phyloP scores from a whole-genome alignment of 2,113 vertebrate species.

The Polypterus senegalus region DNA sequence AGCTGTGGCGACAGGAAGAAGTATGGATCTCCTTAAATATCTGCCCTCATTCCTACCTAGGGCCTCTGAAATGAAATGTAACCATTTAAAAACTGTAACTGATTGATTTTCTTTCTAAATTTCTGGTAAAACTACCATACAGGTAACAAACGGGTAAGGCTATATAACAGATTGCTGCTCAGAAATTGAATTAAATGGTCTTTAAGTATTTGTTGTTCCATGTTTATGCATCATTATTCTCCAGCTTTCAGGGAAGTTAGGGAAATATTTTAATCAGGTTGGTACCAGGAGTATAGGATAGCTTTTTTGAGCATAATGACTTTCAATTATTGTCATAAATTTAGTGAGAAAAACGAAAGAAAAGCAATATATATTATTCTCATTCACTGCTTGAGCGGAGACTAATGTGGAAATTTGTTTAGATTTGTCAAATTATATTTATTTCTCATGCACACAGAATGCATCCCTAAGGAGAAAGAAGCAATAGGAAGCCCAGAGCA shows the following conservation, averaged over 20 bases:
- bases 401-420: constrained; percentile 23
- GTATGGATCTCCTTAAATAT: constrained; percentile 45
- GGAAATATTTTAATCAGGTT: constrained; percentile 11
- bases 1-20: constrained; percentile 62
- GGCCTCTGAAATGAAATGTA: constrained; percentile 34
- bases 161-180: constrained; percentile 20
- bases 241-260: constrained; percentile 4
- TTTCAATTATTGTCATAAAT: constrained; percentile 21
- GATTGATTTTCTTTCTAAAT: constrained; percentile 8
- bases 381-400: constrained; percentile 9
- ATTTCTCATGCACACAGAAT: constrained; percentile 22
- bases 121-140: constrained; percentile 8
- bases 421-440: constrained; percentile 26
- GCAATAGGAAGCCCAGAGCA: constrained; percentile 5
- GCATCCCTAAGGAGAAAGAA: constrained; percentile 14
- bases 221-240: constrained; percentile 1
- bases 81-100: constrained; percentile 25
- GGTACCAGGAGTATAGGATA: neutral
- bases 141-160: constrained; percentile 17
- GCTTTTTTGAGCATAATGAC: constrained; percentile 13
- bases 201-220: constrained; percentile 14
- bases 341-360: constrained; percentile 9
- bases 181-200: constrained; percentile 17
- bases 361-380: constrained; percentile 19
- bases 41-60: constrained; percentile 44